A percentile compares a stretch with the other conserved stretches of the same genome.
Evolutionary conservation across 2,888 invertebrate species (phyloP).

Genomic region (Frankliniella intonsa): DNA sequence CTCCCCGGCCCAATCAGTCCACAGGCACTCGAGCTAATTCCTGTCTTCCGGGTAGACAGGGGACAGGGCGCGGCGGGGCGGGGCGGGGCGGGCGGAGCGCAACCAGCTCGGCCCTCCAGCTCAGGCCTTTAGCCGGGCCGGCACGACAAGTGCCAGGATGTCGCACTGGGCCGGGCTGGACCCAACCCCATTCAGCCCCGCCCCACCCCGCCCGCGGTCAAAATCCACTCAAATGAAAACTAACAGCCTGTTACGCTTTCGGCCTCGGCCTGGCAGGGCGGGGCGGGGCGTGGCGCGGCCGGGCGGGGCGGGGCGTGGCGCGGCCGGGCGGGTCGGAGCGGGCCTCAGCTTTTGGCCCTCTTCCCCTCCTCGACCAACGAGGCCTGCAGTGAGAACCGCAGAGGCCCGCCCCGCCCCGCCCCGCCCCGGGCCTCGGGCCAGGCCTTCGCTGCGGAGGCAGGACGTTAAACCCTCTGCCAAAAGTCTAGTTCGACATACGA

Average conservation of each 20-base stretch:
- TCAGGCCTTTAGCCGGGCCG: neutral
- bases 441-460: neutral
- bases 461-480: neutral
- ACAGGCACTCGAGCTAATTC: slow-evolving; percentile 23
- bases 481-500: too few relatives aligned
- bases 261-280: neutral
- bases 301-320: neutral
- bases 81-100: too few relatives aligned
- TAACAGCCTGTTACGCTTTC: neutral
- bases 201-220: neutral
- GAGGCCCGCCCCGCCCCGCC: neutral
- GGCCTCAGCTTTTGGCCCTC: too few relatives aligned
- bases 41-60: slow-evolving; percentile 25
- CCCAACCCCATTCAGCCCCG: neutral
- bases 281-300: neutral
- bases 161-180: neutral
- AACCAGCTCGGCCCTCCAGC: too few relatives aligned
- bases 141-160: slow-evolving; percentile 20
- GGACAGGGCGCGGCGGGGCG: neutral
- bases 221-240: slow-evolving; percentile 6
- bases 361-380: too few relatives aligned
- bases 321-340: too few relatives aligned
- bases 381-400: too few relatives aligned
- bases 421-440: neutral
- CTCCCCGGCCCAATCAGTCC: neutral